Evolutionary conservation across 2,888 invertebrate species (phyloP), one percentile per base, ranked within the genome.

Genomic region (Phorcus lineatus): DNA sequence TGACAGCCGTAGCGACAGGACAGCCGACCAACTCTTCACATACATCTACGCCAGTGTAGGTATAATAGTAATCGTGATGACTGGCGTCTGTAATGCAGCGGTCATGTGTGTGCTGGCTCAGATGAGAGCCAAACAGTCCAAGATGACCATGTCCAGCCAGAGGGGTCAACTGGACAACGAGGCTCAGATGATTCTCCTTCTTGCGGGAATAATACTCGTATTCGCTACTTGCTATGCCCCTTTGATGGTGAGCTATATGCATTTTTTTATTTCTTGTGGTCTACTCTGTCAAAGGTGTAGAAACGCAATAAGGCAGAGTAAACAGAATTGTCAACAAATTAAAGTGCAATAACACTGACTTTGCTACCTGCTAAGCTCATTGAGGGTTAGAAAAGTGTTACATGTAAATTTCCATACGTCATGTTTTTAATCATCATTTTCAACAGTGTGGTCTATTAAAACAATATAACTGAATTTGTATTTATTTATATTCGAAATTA

Each of bases 221-320:
- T 93, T 93, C 83, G 87, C 91, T 52, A 85, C 90, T 4, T 93
- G 93, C 83, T 93, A 92, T 91, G 88, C 91, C 7, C 93, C 93
- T 6, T 87, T 93, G 47, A 89, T 92, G 90, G 92, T 92, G 86
- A 87, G 90, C 81, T 47, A 28, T 36, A 11, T 36, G 1, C 11
- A 6, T 47, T 47, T 47, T 6, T 11, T 47, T 11, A 13, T 47
- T 47, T 11, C 13, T 47, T 47, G 13, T 47, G 13, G 11, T 47
- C 13, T 11, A 47, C 7, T 11, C 1, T 1, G 4, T 47, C 3
- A 7, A 36, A 3, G 3, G 36, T 36, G 3, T 36, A 36, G 7
- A 36, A 36, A n/a, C n/a, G n/a, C n/a, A n/a, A n/a, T n/a, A n/a
- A n/a, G n/a, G n/a, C n/a, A n/a, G n/a, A n/a, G n/a, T n/a, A n/a